Evolutionary conservation across 1,140 invertebrate genomes (phyloP).

Genomic region (Temnothorax curvispinosus): DNA sequence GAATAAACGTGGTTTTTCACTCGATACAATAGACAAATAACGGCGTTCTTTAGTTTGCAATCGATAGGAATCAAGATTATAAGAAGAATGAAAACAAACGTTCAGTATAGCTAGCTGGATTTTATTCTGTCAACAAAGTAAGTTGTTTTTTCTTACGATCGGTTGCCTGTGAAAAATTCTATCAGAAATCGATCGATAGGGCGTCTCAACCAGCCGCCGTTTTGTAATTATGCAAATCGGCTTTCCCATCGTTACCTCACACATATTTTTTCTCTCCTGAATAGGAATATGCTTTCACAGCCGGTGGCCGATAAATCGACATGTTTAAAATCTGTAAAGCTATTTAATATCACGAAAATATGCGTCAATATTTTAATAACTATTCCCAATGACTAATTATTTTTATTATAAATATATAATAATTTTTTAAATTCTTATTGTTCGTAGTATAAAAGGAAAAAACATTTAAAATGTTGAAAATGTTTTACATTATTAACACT

Average conservation of each 20-base stretch:
- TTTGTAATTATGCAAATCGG: constrained; percentile 78
- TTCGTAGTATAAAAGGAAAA: neutral
- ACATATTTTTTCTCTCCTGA: constrained; percentile 47
- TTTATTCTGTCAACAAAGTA: constrained; percentile 62
- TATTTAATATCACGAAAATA: neutral
- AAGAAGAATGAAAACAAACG: constrained; percentile 41
- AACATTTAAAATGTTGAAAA: neutral
- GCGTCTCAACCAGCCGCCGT: constrained; percentile 55
- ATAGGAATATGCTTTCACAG: constrained; percentile 25
- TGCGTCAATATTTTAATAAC: neutral
- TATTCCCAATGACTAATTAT: neutral
- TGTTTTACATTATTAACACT: neutral
- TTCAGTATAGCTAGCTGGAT: constrained; percentile 35
- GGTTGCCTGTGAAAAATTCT: constrained; percentile 69
- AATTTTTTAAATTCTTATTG: neutral
- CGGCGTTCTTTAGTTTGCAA: constrained; percentile 32
- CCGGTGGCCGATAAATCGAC: constrained; percentile 11
- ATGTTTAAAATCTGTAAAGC: constrained; percentile 8
- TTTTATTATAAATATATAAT: neutral
- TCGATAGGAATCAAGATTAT: constrained; percentile 55
- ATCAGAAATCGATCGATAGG: constrained; percentile 76
- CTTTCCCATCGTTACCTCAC: constrained; percentile 42
- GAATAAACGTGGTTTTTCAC: constrained; percentile 17
- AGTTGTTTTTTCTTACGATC: constrained; percentile 59
- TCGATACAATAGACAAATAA: constrained; percentile 14